Base-by-base conservation (phyloP, 2,888 invertebrate species). In the Ceriagrion tenellum region DNA sequence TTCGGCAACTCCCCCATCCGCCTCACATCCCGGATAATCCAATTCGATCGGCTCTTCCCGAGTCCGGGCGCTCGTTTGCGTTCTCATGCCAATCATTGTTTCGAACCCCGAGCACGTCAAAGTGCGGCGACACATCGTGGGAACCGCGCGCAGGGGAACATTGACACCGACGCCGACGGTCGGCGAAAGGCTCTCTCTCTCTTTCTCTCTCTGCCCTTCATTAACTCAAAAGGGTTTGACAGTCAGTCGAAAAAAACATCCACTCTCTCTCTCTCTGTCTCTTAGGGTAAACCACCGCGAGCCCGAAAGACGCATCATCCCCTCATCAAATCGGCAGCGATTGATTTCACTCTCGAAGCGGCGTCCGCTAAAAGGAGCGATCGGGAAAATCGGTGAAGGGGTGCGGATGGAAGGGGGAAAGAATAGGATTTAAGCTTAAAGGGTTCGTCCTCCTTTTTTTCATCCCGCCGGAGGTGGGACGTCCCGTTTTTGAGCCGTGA, bases 101-200 rank as follows among this genome's bases (percentile, higher is more conserved):
- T 89, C 26, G n/a, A 40, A 47, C 13, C 89, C 89, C 30, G 47
- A 40, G 12, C n/a, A n/a, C 55, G 55, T 18, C 47, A 23, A 23
- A 81, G 69, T 69, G 59, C 20, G 69, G 59, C 0, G 93, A 93
- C 93, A 93, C 93, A 93, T 93, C 93, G 93, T 93, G 93, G 93
- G 93, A 93, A 91, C 30, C 40, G 88, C 40, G 40, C 3, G 40
- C 40, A 16, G 30, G 30, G n/a, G 16, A 35, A 35, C 30, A 35
- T 16, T 35, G 30, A 81, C 81, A 35, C 30, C 30, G 81, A 81
- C 81, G 81, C 30, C 81, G 81, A 35, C 35, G 81, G 81, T 35
- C 35, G 30, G 35, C 23, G 69, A 69, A 69, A 69, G 69, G n/a
- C n/a, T n/a, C n/a, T n/a, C 69, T 12, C 69, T 69, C 8, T 47